A percentile compares a stretch with the other conserved stretches of the same genome.
Conservation (phyloP, 2,113 vertebrate genomes). For the Phrynosoma blainvillii region DNA sequence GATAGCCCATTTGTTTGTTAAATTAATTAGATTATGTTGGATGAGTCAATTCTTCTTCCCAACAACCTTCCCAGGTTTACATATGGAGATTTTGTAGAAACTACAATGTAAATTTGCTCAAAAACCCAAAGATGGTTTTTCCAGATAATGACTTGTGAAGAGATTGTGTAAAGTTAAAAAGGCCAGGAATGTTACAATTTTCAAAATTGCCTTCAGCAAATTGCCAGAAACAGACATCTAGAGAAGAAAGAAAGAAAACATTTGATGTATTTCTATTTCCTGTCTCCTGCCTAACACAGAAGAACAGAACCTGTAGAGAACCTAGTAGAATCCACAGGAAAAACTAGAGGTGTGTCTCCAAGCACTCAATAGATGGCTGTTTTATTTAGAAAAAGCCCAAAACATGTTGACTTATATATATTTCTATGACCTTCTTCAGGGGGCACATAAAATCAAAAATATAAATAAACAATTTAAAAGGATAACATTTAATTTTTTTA, state of each 20-base stretch:
- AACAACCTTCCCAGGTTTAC: slow-evolving; percentile 17
- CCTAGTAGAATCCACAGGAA: no score
- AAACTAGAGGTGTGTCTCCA: no score
- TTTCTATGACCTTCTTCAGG: background rate
- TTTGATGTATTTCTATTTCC: background rate
- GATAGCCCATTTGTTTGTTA: background rate
- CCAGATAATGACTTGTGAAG: slow-evolving; percentile 1
- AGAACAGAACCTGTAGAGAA: no score
- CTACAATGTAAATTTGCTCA: slow-evolving; percentile 27
- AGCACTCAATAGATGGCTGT: background rate
- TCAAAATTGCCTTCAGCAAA: slow-evolving; percentile 37
- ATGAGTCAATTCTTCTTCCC: slow-evolving; percentile 44
- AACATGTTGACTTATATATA: background rate
- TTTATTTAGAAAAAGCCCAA: background rate
- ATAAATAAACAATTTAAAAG: no score
- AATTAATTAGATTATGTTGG: slow-evolving; percentile 38
- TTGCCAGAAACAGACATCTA: slow-evolving; percentile 39
- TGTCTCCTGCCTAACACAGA: background rate
- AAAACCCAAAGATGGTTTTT: slow-evolving; percentile 8
- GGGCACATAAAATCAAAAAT: no score
- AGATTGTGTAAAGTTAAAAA: slow-evolving; percentile 36
- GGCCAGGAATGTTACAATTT: slow-evolving; percentile 38
- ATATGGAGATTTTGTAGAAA: slow-evolving; percentile 36
- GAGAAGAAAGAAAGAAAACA: background rate
- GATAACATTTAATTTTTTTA: background rate